Base-by-base conservation (phyloP, 2,797 vertebrate species). In the Chaetophractus vellerosus region DNA sequence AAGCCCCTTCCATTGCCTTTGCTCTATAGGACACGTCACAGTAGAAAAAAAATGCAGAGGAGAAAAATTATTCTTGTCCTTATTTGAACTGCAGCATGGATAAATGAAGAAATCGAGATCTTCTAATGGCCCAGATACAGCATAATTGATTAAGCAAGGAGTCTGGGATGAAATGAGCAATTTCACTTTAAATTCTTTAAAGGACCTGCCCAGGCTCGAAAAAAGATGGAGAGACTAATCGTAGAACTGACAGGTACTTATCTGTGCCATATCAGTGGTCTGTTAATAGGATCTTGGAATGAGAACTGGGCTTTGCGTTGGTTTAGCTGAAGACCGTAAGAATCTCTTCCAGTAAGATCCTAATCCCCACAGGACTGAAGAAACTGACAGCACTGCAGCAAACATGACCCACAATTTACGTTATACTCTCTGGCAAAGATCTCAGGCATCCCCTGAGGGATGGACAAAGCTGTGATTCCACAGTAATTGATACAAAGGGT, bases 371-470 rank as follows among this genome's bases (percentile, higher is more conserved):
- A 41, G 94, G 95, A 96, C 33, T 86, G 52, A 96, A 86, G 93
- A 96, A 92, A 97, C 86, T 61, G 90, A 88, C 82, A 85, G 57
- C 52, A 61, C 41, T 91, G 74, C 74, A 96, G 94, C 96, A 97
- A 97, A 97, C 68, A 95, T 97, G 96, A 95, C 96, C 90, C 85
- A 90, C 74, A 68, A 71, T 96, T 96, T 88, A 96, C n/a, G 82
- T 5, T 55, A 92, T 84, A 90, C 93, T 96, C 95, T 96, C 94
- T 79, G 84, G 80, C 69, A 86, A 90, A 96, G 92, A 94, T 86
- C 83, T 78, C 61, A 33, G 86, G 74, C 84, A 89, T 52, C 26
- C 95, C 96, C 87, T 45, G 31, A 75, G 94, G 80, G 72, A 26
- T 14, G 18, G 5, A 68, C 21, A 16, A 59, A 68, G 55, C 87